phyloP scores from a whole-genome alignment of 2,888 invertebrate genomes.

The Epinotia nisella region DNA sequence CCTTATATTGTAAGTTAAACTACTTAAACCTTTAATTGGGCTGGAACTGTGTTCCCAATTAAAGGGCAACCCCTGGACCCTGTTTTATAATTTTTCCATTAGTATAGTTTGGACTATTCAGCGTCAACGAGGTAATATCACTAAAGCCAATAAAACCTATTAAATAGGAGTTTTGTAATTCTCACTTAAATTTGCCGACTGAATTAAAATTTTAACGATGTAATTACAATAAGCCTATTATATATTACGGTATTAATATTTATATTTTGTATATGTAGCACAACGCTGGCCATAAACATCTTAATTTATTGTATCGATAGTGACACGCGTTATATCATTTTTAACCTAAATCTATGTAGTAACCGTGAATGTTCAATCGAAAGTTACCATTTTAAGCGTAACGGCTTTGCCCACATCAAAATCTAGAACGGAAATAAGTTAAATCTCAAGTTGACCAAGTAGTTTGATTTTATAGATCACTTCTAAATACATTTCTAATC shows the following conservation, averaged over 20 bases:
- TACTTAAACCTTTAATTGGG: too few species aligned
- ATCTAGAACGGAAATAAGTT: too few species aligned
- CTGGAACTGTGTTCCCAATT: too few species aligned
- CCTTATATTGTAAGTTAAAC: too few species aligned
- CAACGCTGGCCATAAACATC: constrained; percentile 12
- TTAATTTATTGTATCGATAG: constrained; percentile 21
- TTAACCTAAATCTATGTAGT: constrained; percentile 20
- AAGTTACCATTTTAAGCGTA: constrained; percentile 2
- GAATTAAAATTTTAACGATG: constrained; percentile 14
- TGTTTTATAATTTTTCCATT: too few species aligned
- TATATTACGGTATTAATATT: constrained; percentile 1
- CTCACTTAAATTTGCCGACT: neutral
- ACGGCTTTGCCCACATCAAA: too few species aligned
- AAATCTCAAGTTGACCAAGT: too few species aligned
- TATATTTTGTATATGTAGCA: neutral
- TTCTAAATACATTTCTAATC: neutral
- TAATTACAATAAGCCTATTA: constrained; percentile 12
- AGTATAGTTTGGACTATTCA: too few species aligned
- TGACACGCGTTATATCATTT: constrained; percentile 15
- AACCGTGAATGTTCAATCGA: constrained; percentile 19
- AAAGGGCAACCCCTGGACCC: too few species aligned
- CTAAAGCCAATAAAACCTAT: too few species aligned
- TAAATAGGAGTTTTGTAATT: too few species aligned
- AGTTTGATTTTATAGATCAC: neutral
- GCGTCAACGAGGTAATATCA: too few species aligned